Evolutionary conservation across 2,113 vertebrate genomes (phyloP), one percentile per base, ranked within the genome.

Genomic region (Tympanuchus pallidicinctus): DNA sequence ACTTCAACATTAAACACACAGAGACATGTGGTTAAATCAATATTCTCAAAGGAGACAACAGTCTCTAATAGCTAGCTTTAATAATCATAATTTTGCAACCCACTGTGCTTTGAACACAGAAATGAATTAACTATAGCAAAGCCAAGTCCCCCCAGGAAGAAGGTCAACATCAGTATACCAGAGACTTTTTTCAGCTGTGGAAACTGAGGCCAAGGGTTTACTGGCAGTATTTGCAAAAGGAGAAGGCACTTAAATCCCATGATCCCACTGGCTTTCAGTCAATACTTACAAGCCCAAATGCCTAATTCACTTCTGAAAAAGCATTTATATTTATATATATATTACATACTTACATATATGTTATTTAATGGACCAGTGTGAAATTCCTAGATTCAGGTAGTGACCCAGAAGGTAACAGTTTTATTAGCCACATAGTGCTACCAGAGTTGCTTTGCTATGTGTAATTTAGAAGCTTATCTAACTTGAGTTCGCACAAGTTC

Each of bases 1-100:
- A 67, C 83, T 86, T 92, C 70, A 92, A 56, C n/a, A 90, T 94
- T 84, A 95, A 93, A 93, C 65, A 92, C 81, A 69, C 20, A 60
- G 73, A 87, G 34, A 74, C 3, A 38, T 59, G 86, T 56, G 86
- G 88, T 90, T 82, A 82, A 95, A 95, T 90, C 95, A 89, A 82
- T 94, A 86, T 86, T 92, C 92, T 87, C 77, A 87, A 72, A 93
- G 66, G 56, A 93, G 77, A 76, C 27, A 76, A 75, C 48, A 54
- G 18, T 71, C 40, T 57, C 59, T 95, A 92, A 94, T 89, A 87
- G 63, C 28, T 73, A 70, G n/a, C 59, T 95, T 93, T 89, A 96
- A 86, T 75, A 90, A 90, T 81, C 34, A 84, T 90, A 84, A 91
- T 93, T 90, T 82, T 86, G 66, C 43, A 90, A 72, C 52, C 48